phyloP scores from a whole-genome alignment of 2,113 vertebrate genomes.

The Rhinichthys klamathensis region DNA sequence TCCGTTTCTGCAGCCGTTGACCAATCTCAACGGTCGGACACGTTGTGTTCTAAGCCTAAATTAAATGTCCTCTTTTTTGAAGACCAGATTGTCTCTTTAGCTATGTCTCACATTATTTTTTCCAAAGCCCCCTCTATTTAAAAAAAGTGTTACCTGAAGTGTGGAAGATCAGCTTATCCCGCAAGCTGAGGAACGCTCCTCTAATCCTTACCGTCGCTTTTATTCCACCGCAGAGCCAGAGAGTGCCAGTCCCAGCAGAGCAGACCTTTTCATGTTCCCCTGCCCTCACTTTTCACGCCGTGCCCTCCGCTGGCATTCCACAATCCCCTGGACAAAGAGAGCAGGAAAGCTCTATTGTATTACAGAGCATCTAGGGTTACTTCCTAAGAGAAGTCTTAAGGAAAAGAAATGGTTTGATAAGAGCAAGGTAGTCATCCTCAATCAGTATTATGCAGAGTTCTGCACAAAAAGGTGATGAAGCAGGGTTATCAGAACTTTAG shows the following conservation, averaged over 20 bases:
- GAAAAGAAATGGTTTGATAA: conserved; percentile 47
- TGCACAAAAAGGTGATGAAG: conserved; percentile 45
- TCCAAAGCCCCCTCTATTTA: conserved; percentile 46
- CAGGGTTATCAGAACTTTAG: conserved; percentile 41
- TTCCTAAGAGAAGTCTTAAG: conserved; percentile 34
- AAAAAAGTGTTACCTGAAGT: conserved; percentile 56
- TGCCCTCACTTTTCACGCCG: conserved; percentile 24
- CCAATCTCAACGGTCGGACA: background rate
- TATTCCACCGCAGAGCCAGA: conserved; percentile 37
- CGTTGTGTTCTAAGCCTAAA: conserved; percentile 38
- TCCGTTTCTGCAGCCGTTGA: conserved; percentile 12
- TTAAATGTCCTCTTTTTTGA: conserved; percentile 39
- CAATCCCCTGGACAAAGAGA: conserved; percentile 54
- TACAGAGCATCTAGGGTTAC: conserved; percentile 44
- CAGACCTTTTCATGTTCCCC: conserved; percentile 47
- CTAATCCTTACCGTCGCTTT: conserved; percentile 54
- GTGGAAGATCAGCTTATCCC: conserved; percentile 59
- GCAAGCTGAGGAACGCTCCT: conserved; percentile 54
- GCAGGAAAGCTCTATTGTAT: conserved; percentile 40
- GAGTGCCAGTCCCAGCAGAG: conserved; percentile 54
- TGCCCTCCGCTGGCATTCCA: conserved; percentile 48
- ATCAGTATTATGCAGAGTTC: conserved; percentile 42
- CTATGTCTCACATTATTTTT: conserved; percentile 43
- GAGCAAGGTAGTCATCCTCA: conserved; percentile 42
- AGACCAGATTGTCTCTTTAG: conserved; percentile 44